A percentile compares a stretch with the other conserved stretches of the same genome.
phyloP scores from a whole-genome alignment of 1,140 invertebrate species.

The Drosophila tristis region DNA sequence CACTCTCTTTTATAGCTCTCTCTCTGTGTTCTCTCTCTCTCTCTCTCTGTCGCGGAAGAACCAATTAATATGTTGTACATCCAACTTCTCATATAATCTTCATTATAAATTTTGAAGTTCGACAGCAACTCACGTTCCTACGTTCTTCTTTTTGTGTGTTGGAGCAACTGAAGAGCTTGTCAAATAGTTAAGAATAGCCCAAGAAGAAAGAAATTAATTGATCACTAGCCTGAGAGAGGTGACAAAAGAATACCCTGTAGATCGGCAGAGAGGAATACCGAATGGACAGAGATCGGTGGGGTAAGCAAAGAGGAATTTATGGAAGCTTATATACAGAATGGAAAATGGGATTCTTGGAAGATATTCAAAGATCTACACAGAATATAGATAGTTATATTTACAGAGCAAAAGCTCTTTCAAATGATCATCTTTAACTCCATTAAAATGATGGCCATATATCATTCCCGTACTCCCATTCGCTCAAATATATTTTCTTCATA shows the following conservation, averaged over 20 bases:
- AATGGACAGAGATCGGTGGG: conserved; percentile 6
- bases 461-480: no score
- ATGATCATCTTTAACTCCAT: no score
- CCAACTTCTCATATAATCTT: conserved; percentile 48
- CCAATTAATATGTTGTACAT: conserved; percentile 53
- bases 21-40: conserved; percentile 7
- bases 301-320: neutral
- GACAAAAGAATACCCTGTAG: conserved; percentile 34
- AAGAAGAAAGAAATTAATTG: conserved; percentile 42
- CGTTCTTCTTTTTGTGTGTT: conserved; percentile 24
- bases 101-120: conserved; percentile 23
- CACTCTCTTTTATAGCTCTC: conserved; percentile 10
- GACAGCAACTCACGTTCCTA: conserved; percentile 49
- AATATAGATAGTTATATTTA: no score
- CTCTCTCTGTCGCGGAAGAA: conserved; percentile 17
- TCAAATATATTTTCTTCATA: neutral
- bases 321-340: neutral
- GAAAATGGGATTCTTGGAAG: no score
- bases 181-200: conserved; percentile 48
- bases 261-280: conserved; percentile 5
- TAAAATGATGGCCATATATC: no score
- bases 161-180: conserved; percentile 62
- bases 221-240: conserved; percentile 9
- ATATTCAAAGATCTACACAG: no score
- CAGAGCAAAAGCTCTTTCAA: no score